Percentiles rank a stretch among this genome's conserved stretches.
These are phyloP conservation scores for Drosophila sulfurigaster DNA, from an alignment of 1,140 invertebrate genomes.

Conservation along the genomic window DNA sequence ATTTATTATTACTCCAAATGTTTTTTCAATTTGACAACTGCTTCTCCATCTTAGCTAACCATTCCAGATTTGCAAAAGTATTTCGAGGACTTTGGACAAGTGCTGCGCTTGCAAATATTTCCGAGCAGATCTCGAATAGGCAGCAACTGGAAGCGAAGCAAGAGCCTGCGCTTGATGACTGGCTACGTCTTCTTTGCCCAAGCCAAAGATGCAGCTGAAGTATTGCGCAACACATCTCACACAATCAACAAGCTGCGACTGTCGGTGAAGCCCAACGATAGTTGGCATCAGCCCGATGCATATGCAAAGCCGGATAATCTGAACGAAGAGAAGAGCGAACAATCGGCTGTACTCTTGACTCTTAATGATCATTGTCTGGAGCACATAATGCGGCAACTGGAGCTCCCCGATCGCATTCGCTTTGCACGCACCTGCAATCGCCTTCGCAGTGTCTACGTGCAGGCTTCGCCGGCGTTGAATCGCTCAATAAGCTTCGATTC, in stretches of 20 bases:
- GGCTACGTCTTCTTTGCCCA: conserved; percentile 39
- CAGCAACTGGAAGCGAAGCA: neutral
- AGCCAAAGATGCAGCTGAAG: conserved; percentile 34
- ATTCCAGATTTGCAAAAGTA: conserved; percentile 16
- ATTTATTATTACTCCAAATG: too few relatives aligned
- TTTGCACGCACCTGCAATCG: conserved; percentile 41
- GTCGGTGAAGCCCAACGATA: conserved; percentile 43
- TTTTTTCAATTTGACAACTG: neutral
- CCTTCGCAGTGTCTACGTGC: conserved; percentile 25
- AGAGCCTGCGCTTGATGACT: neutral
- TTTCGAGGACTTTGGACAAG: conserved; percentile 39
- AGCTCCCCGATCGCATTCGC: conserved; percentile 29
- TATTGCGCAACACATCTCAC: conserved; percentile 20
- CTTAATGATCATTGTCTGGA: conserved; percentile 43
- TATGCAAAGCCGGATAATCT: neutral
- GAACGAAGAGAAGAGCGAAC: neutral
- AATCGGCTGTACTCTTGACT: conserved; percentile 7
- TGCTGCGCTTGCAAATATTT: conserved; percentile 26
- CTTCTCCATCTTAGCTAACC: neutral
- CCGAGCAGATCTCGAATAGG: neutral
- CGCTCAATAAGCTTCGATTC: conserved; percentile 2
- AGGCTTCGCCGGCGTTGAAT: conserved; percentile 21
- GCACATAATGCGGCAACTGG: conserved; percentile 17
- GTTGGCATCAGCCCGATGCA: conserved; percentile 60
- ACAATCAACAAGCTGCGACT: conserved; percentile 14